Evolutionary conservation across 1,140 invertebrate genomes (phyloP).

Genomic region (Forficula auricularia): DNA sequence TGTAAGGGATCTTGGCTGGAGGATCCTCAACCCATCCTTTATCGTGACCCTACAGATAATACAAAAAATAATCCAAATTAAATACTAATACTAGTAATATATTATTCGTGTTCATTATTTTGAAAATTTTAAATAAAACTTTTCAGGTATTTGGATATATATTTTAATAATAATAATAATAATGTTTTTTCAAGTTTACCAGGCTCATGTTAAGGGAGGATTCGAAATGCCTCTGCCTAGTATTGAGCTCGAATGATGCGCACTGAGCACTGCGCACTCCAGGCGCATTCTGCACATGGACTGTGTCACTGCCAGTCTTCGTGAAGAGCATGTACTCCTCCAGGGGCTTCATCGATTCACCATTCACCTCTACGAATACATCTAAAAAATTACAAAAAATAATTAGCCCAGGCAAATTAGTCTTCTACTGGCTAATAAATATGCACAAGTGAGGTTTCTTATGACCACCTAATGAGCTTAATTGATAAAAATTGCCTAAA

Average conservation of each 20-base stretch:
- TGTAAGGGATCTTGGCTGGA: slow-evolving; percentile 50
- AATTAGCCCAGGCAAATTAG: no score
- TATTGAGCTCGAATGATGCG: slow-evolving; percentile 49
- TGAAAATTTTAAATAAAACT: no score
- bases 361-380: slow-evolving; percentile 62
- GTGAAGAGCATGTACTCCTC: slow-evolving; percentile 79
- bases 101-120: no score
- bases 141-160: no score
- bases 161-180: no score
- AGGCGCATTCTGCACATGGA: slow-evolving; percentile 60
- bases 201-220: slow-evolving; percentile 45
- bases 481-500: no score
- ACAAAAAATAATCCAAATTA: no score
- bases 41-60: slow-evolving; percentile 51
- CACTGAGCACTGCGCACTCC: slow-evolving; percentile 70
- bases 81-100: no score
- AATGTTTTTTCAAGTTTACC: no score
- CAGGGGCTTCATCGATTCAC: slow-evolving; percentile 59
- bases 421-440: no score
- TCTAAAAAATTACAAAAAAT: slow-evolving; percentile 32
- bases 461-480: no score
- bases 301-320: slow-evolving; percentile 57
- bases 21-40: slow-evolving; percentile 66
- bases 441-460: no score
- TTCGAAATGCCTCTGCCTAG: slow-evolving; percentile 34